Base-by-base conservation (phyloP, 2,113 vertebrate species). In the Engystomops pustulosus region DNA sequence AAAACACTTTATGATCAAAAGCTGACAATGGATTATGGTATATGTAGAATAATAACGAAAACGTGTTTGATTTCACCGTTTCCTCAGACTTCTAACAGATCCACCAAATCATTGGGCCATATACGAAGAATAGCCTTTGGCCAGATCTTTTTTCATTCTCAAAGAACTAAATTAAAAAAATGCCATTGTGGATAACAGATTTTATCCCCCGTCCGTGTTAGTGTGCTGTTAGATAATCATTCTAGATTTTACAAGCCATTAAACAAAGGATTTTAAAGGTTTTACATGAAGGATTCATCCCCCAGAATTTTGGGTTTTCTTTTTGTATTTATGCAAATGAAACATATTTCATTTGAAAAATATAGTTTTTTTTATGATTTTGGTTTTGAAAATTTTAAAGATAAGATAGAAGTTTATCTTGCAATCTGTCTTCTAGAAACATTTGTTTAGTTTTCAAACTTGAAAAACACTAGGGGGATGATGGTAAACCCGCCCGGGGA, bases 1-100 rank as follows among this genome's bases (percentile, higher is more conserved):
- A 87, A 65, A 87, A 85, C 85, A 23, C 88, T 80, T 88, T 87
- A 89, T 90, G 92, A 90, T 91, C 87, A 88, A 85, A 84, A 81
- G 86, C 77, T 86, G 87, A 90, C 89, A 88, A 90, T 85, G 84
- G 79, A 49, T 86, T 88, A 91, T 83, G 27, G 79, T 58, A 88
- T 89, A 55, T 77, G 87, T 88, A 84, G 65, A 90, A 90, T 90
- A 49, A 34, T 77, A 4, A 8, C 1, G 62, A 36, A 36, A 32
- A 65, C 1, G 30, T 86, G 76, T 89, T 91, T 90, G 83, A 87
- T 89, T 89, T 88, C 87, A 80, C 84, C 51, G 27, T 32, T 75
- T 51, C 25, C 45, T 87, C 78, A 85, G 90, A 86, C 89, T 88
- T 90, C 76, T 34, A 62, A 72, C 27, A 88, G 85, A 85, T 87